Conservation (phyloP, 2,888 invertebrate genomes). For the Epicampocera succincta region DNA sequence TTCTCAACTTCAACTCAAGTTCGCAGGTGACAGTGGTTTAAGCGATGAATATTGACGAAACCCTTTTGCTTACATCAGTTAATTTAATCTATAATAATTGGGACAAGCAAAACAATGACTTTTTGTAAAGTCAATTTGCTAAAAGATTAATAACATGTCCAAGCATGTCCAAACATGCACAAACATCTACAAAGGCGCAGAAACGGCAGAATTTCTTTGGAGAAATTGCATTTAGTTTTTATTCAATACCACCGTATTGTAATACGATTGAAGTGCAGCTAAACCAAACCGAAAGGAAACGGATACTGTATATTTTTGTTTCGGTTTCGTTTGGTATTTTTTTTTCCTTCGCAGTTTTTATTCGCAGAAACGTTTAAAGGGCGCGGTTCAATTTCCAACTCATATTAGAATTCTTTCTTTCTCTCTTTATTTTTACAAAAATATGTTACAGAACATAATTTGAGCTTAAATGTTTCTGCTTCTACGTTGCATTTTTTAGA, state of each 20-base stretch:
- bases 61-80: no score
- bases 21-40: conserved; percentile 14
- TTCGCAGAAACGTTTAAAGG: conserved; percentile 10
- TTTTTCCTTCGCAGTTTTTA: not conserved
- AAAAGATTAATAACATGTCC: no score
- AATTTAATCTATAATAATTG: no score
- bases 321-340: conserved; percentile 24
- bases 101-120: no score
- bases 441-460: conserved; percentile 22
- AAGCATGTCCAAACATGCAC: no score
- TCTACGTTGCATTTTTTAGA: not conserved
- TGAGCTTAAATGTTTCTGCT: conserved; percentile 32
- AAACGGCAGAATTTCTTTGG: no score
- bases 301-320: conserved; percentile 19
- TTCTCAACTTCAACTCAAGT: conserved; percentile 14
- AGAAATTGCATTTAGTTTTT: no score
- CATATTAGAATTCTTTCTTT: not conserved
- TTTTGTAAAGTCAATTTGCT: no score
- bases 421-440: not conserved
- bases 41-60: no score
- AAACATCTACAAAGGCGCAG: no score
- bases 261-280: not conserved
- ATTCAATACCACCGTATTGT: not conserved
- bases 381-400: conserved; percentile 21
- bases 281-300: conserved; percentile 26